phyloP scores from a whole-genome alignment of 2,797 vertebrate species.

The Carapus acus region DNA sequence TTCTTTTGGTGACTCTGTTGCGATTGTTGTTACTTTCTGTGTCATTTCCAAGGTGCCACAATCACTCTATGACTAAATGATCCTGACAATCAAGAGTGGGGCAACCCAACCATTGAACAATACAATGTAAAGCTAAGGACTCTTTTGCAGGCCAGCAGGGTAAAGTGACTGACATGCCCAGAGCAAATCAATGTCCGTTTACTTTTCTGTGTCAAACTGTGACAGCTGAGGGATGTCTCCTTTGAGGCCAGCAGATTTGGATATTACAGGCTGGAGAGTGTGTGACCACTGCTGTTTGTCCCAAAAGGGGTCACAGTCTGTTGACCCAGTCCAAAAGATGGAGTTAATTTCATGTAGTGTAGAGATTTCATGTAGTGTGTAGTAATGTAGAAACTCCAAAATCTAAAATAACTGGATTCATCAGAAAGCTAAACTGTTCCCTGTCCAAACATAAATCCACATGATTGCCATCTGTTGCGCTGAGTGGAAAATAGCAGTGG shows the following conservation, averaged over 20 bases:
- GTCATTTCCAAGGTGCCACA: too few relatives aligned
- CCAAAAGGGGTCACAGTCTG: not conserved
- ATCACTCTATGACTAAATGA: too few relatives aligned
- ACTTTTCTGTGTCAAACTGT: constrained; percentile 3
- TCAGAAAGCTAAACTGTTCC: not conserved
- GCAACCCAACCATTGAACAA: too few relatives aligned
- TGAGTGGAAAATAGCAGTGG: constrained; percentile 17
- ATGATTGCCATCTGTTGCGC: constrained; percentile 3
- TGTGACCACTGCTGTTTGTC: not conserved
- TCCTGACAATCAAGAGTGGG: not conserved
- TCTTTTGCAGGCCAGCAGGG: not conserved
- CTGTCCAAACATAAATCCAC: constrained; percentile 1
- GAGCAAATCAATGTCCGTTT: not conserved
- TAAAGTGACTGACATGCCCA: not conserved
- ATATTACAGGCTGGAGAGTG: not conserved
- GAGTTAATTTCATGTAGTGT: not conserved
- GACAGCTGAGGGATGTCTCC: constrained; percentile 11
- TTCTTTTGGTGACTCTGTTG: too few relatives aligned
- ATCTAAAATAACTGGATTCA: not conserved
- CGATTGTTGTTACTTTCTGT: too few relatives aligned
- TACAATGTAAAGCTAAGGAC: not conserved
- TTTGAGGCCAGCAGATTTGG: not conserved
- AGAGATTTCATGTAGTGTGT: not conserved
- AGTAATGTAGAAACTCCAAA: not conserved
- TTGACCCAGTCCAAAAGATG: too few relatives aligned